These are phyloP conservation scores for Scaptomyza pallida DNA, from an alignment of 1,140 invertebrate species.

Conservation along the genomic window DNA sequence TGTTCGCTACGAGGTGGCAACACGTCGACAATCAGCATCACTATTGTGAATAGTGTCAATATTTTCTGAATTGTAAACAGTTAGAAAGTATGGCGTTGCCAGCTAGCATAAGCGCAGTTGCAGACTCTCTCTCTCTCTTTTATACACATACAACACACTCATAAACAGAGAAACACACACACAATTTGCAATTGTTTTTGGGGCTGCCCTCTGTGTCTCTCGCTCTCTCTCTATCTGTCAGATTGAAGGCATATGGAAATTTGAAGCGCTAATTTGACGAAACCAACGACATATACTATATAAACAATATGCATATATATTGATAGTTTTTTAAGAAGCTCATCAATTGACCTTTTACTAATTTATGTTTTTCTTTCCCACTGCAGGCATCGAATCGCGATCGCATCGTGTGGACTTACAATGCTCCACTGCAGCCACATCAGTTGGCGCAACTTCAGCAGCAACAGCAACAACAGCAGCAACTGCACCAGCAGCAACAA, in stretches of 20 bases:
- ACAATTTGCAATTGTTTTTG: constrained; percentile 38
- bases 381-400: constrained; percentile 83
- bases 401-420: constrained; percentile 95
- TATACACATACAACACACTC: constrained; percentile 20
- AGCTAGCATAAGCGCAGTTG: constrained; percentile 1
- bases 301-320: constrained; percentile 14
- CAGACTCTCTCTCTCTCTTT: not conserved
- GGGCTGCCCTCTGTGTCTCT: too few species aligned
- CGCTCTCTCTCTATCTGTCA: constrained; percentile 10
- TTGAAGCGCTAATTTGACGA: constrained; percentile 28
- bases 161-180: too few species aligned
- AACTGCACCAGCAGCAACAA: constrained; percentile 69
- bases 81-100: not conserved
- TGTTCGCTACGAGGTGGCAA: not conserved
- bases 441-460: constrained; percentile 78
- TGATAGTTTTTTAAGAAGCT: not conserved
- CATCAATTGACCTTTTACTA: constrained; percentile 33
- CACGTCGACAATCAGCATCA: too few species aligned
- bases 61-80: too few species aligned
- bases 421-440: constrained; percentile 88
- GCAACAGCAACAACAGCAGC: constrained; percentile 57
- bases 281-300: constrained; percentile 27
- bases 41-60: too few species aligned
- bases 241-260: constrained; percentile 43
- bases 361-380: constrained; percentile 41